Conservation (phyloP, 2,797 vertebrate species). For the Semaprochilodus insignis region DNA sequence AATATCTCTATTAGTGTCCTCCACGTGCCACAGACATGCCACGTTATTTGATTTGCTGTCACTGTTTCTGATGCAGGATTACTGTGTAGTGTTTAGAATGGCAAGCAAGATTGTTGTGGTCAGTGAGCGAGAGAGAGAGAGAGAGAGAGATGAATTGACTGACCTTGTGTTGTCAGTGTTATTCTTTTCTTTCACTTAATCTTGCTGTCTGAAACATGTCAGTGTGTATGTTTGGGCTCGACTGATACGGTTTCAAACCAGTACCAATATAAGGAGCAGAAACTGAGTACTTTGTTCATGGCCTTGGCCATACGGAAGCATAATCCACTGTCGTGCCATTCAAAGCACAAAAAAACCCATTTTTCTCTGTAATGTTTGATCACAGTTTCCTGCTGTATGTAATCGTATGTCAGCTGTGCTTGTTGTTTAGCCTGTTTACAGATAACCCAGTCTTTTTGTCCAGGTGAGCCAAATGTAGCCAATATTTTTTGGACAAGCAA, state of each 20-base stretch:
- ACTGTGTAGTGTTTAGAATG: background rate
- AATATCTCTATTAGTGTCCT: constrained; percentile 14
- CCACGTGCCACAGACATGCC: background rate
- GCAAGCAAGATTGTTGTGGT: background rate
- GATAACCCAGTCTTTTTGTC: too few relatives aligned
- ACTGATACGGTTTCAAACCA: background rate
- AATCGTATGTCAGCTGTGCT: too few relatives aligned
- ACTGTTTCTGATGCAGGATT: background rate
- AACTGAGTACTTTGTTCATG: background rate
- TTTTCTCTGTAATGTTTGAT: too few relatives aligned
- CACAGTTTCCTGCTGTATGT: too few relatives aligned
- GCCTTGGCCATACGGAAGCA: too few relatives aligned
- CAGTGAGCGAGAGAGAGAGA: background rate
- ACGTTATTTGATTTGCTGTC: constrained; percentile 2
- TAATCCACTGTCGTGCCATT: too few relatives aligned
- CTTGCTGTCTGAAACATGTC: constrained; percentile 3
- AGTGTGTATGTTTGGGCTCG: background rate
- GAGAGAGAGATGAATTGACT: background rate
- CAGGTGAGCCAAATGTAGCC: too few relatives aligned
- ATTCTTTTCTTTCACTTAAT: background rate
- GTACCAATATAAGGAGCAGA: too few relatives aligned
- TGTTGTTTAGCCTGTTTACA: too few relatives aligned
- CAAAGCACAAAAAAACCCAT: too few relatives aligned
- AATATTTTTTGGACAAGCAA: too few relatives aligned
- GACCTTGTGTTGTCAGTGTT: background rate